phyloP scores from a whole-genome alignment of 2,888 invertebrate genomes.

The Chrysolina haemoptera region DNA sequence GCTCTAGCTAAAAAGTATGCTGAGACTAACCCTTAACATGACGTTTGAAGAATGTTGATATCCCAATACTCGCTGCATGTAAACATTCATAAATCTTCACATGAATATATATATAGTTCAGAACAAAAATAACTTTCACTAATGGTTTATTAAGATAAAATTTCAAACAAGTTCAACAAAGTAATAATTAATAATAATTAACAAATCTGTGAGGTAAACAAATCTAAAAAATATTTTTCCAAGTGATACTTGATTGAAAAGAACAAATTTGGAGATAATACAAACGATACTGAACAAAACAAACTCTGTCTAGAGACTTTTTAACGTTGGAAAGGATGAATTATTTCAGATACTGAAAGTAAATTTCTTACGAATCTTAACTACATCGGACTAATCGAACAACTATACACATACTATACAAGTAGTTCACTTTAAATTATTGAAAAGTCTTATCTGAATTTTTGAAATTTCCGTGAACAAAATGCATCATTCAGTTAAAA shows the following conservation, averaged over 20 bases:
- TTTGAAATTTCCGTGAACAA: too few species aligned
- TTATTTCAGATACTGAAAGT: too few species aligned
- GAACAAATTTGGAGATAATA: too few species aligned
- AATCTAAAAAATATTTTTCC: constrained; percentile 53
- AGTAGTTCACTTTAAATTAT: too few species aligned
- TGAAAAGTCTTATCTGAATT: too few species aligned
- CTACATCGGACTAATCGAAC: too few species aligned
- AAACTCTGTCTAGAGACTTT: too few species aligned
- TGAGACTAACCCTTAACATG: constrained; percentile 68
- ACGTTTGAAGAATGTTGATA: constrained; percentile 67
- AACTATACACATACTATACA: too few species aligned
- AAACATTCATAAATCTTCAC: constrained; percentile 57
- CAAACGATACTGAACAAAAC: too few species aligned
- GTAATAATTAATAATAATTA: constrained; percentile 43
- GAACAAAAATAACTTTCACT: constrained; percentile 39
- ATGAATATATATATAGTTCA: constrained; percentile 35
- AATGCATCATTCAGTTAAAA: too few species aligned
- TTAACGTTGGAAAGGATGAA: too few species aligned
- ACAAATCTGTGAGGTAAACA: constrained; percentile 54
- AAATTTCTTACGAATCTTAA: too few species aligned
- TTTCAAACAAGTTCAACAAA: constrained; percentile 59
- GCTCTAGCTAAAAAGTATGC: constrained; percentile 56
- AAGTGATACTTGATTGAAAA: not conserved
- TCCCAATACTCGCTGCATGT: constrained; percentile 69
- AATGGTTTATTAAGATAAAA: constrained; percentile 54